phyloP scores from a whole-genome alignment of 2,113 vertebrate genomes.

The Odocoileus virginianus region DNA sequence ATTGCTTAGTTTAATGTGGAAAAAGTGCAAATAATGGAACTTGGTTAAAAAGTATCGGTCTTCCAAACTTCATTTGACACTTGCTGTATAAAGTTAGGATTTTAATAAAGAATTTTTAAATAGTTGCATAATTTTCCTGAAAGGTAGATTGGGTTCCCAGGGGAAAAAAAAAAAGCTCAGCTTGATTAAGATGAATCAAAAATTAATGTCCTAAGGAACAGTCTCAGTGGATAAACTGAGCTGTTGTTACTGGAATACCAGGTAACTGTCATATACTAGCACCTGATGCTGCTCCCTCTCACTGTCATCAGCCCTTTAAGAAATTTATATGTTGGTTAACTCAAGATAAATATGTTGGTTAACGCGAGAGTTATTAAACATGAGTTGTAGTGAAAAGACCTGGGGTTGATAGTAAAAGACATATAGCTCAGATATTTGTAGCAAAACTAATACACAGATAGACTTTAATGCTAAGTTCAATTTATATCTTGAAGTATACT shows the following conservation, averaged over 20 bases:
- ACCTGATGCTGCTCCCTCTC: not conserved
- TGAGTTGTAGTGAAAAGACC: not conserved
- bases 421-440: not conserved
- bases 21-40: not conserved
- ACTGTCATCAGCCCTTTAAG: not conserved
- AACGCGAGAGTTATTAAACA: not conserved
- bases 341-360: not conserved
- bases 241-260: not conserved
- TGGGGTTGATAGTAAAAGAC: not conserved
- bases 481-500: not conserved
- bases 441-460: not conserved
- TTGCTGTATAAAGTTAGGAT: not conserved
- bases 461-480: not conserved
- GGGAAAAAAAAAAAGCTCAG: not conserved
- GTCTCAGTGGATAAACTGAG: not conserved
- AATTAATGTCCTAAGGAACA: not conserved
- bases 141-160: not conserved
- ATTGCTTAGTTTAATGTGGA: not conserved
- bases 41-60: not conserved
- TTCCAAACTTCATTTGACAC: not conserved
- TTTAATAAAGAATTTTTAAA: not conserved
- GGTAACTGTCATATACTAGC: not conserved
- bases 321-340: not conserved
- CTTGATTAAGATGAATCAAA: not conserved
- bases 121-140: not conserved